phyloP scores from a whole-genome alignment of 2,113 vertebrate species.

The Camarhynchus parvulus region DNA sequence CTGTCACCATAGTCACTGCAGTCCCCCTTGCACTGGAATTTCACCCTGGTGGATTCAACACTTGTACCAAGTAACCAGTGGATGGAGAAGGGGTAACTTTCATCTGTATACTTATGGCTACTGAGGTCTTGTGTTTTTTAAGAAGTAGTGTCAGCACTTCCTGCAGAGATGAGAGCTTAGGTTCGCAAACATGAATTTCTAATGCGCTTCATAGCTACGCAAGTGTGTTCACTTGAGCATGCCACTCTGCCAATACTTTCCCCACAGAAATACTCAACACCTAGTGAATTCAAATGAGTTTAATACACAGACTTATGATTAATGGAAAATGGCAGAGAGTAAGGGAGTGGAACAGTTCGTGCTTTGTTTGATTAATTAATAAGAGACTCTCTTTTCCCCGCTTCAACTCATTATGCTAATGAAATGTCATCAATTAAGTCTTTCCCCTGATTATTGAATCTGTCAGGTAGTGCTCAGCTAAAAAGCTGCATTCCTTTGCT shows the following conservation, averaged over 20 bases:
- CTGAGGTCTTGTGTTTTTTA: neutral
- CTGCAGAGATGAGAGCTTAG: slow-evolving; percentile 39
- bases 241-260: slow-evolving; percentile 54
- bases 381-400: slow-evolving; percentile 82
- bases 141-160: slow-evolving; percentile 44
- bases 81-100: slow-evolving; percentile 1
- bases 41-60: neutral
- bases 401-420: slow-evolving; percentile 84
- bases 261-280: slow-evolving; percentile 64
- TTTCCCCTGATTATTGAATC: slow-evolving; percentile 84
- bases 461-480: slow-evolving; percentile 75
- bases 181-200: slow-evolving; percentile 50
- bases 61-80: neutral
- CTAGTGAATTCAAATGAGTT: slow-evolving; percentile 76
- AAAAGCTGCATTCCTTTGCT: slow-evolving; percentile 75
- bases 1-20: neutral
- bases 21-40: neutral
- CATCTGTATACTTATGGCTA: slow-evolving; percentile 29
- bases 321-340: slow-evolving; percentile 81
- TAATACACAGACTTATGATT: slow-evolving; percentile 77
- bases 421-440: slow-evolving; percentile 85
- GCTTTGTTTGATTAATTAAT: slow-evolving; percentile 86
- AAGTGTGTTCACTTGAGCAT: slow-evolving; percentile 63
- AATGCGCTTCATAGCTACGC: slow-evolving; percentile 1
- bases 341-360: slow-evolving; percentile 77